Base-by-base conservation (phyloP, 2,888 invertebrate genomes). In the Electrophaes corylata region DNA sequence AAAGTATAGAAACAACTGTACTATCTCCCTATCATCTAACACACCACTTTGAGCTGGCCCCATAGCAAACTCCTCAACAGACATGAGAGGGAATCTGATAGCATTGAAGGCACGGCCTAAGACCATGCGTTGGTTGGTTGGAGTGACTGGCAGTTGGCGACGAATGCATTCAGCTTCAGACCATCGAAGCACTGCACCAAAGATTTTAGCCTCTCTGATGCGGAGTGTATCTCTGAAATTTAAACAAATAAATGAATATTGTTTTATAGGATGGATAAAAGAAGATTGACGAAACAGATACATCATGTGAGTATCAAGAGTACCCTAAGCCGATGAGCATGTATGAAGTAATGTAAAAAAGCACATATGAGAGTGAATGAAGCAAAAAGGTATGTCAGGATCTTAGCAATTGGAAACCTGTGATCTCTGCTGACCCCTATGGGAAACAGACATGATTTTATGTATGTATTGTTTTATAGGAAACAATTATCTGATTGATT, bases 11-110 rank as follows among this genome's bases (percentile, higher is more conserved):
- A 95, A 95, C 44, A 96, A 81, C 64, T 94, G 94, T 2, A 96
- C 95, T 29, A 96, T 94, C 80, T 97, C 96, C 63, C 95, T 83
- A 75, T 96, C 96, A 45, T 95, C 94, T 0, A 97, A 86, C 23
- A 97, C 88, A 0, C 95, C 95, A 67, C 95, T 95, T 72, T 95
- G 95, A 0, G 96, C 95, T 0, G 95, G 94, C 0, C 95, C 95
- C 80, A 93, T 93, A 0, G 96, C 96, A 81, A 97, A 97, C 80
- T 97, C 97, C 79, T 97, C 96, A 0, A 96, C 94, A 0, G 95
- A 95, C 96, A 97, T 97, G 18, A 96, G 84, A 0, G 97, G 96
- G 79, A 96, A 97, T 20, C 97, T 89, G 51, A 97, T 95, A 0
- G 96, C 92, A 33, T 94, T 93, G 66, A 97, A 92, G 0, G 96